Base-by-base conservation (phyloP, 1,140 invertebrate genomes). In the Helicoverpa zea region DNA sequence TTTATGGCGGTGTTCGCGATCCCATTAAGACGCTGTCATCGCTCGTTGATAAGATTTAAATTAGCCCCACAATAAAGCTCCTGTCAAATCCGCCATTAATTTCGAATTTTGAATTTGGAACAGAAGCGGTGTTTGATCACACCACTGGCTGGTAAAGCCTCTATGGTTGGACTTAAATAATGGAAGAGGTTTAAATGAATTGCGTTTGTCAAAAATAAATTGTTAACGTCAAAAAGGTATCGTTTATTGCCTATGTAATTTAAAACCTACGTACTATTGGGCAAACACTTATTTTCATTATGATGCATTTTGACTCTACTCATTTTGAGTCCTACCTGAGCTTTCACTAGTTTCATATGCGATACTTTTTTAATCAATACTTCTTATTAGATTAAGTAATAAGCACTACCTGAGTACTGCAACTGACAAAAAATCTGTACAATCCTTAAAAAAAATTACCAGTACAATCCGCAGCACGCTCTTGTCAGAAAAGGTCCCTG, bases 21-120 rank as follows among this genome's bases (percentile, higher is more conserved):
- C 89, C 92, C 93, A 94, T 94, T 94, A 94, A 88, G 85, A 66
- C 90, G 88, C 93, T 93, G 93, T 94, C 93, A 94, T 94, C 93
- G 91, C 87, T 52, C 81, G 86, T 92, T 94, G 93, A 94, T 94
- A 94, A 92, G 93, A 94, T 94, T 94, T 91, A 94, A 94, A 94
- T 94, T 94, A 92, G 91, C 87, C 87, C 84, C 89, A 93, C 92
- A 94, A 94, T 94, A 94, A 93, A 86, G 91, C 90, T 92, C 86
- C 93, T 94, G 93, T 94, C 93, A 94, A 94, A 94, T 94, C 87
- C 90, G 92, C 92, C 92, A 94, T 94, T 94, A 94, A 94, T 94
- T 93, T 93, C 89, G 87, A 92, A 92, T 92, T 94, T 93, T 86
- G 90, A 94, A 94, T 93, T 94, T 90, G 87, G 91, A 93, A 94